Conservation (phyloP, 2,113 vertebrate genomes). For the Hippopotamus amphibius region DNA sequence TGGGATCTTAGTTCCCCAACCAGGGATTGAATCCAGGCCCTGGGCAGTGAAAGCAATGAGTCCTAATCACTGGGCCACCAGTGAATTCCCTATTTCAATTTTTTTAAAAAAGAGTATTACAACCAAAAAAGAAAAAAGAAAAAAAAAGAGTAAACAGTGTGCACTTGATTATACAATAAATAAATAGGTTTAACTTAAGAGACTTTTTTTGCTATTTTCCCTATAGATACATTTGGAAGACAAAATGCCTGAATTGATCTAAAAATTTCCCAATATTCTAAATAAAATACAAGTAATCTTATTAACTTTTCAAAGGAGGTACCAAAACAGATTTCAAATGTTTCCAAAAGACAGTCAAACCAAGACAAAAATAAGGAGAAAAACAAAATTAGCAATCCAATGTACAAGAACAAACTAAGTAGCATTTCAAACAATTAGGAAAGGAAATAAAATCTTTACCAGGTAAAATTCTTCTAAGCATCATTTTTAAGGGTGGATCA, state of each 20-base stretch:
- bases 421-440: not conserved
- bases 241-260: not conserved
- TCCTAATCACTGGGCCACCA: too few species aligned
- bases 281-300: constrained; percentile 32
- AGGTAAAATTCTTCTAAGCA: constrained; percentile 1
- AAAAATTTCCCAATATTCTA: not conserved
- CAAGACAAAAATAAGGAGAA: not conserved
- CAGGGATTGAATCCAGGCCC: too few species aligned
- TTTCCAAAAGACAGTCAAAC: constrained; percentile 61
- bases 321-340: constrained; percentile 26
- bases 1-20: too few species aligned
- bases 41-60: too few species aligned
- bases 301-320: not conserved
- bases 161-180: not conserved
- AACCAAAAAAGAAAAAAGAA: not conserved
- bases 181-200: not conserved
- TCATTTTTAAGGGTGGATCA: not conserved
- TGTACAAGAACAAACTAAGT: constrained; percentile 44
- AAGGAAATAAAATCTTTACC: not conserved
- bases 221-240: not conserved
- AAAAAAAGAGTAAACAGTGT: not conserved
- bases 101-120: not conserved
- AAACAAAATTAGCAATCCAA: constrained; percentile 52
- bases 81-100: too few species aligned
- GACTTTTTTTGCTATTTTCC: not conserved